Base-by-base conservation (phyloP, 2,888 invertebrate genomes). In the Cinara cedri region DNA sequence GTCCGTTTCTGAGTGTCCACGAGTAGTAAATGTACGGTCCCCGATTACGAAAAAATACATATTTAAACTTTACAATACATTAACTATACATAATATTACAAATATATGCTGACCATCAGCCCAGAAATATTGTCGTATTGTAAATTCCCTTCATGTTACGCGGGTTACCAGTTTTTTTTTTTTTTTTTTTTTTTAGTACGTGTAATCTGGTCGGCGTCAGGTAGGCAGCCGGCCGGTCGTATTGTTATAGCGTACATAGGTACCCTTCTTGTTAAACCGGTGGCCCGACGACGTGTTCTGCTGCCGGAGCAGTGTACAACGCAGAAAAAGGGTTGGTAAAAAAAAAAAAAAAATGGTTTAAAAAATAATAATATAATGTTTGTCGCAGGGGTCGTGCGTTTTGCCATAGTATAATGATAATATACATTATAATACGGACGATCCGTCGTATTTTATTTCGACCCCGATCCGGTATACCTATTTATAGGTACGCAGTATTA, bases 201-300 rank as follows among this genome's bases (percentile, higher is more conserved):
- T 34, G 21, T 60, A 57, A 54, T 62, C 21, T 11, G 14, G 44
- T 54, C 14, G n/a, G 55, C 21, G 11, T 42, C 65, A 75, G 75
- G 75, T 75, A 75, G 42, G 21, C 65, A 68, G 68, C 34, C 60
- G 49, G 49, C 44, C 60, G 51, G 63, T 6, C 21, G 51, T 72
- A 62, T 57, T 68, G 46, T 76, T 49, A 51, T 21, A 63, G 26
- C 10, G 10, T 66, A 24, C 54, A 34, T n/a, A n/a, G n/a, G 6
- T 60, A 60, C 76, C 76, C 57, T 68, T 51, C 16, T 78, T 10
- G 60, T 68, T 44, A 49, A 78, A 78, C 68, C 76, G 76, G 76
- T 68, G 76, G 49, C 21, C 14, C 34, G 34, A 34, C 34, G 2
- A 57, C 60, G 26, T 34, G 14, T 24, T 60, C 55, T 21, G 10